A percentile compares a stretch with the other conserved stretches of the same genome.
These are phyloP conservation scores for Eudemis profundana DNA, from an alignment of 2,888 invertebrate genomes.

Conservation along the genomic window DNA sequence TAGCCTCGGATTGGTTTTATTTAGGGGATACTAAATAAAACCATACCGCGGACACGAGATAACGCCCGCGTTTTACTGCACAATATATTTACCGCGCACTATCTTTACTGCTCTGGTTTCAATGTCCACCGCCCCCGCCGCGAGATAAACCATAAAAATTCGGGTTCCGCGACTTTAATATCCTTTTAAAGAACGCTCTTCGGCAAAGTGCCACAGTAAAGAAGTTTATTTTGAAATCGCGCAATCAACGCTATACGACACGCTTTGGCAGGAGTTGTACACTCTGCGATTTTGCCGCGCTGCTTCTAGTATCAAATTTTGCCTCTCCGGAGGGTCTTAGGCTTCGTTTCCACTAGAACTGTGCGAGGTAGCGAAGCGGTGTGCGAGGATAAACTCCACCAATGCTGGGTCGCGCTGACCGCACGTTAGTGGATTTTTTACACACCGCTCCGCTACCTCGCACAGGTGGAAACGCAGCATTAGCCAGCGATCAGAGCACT, in stretches of 20 bases:
- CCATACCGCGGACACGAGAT: background rate
- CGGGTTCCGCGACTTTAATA: slow-evolving; percentile 12
- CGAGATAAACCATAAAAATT: slow-evolving; percentile 8
- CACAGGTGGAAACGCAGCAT: too few relatives aligned
- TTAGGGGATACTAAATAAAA: background rate
- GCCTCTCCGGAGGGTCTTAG: too few relatives aligned
- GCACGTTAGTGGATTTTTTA: too few relatives aligned
- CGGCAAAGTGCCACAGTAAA: slow-evolving; percentile 12
- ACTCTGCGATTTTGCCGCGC: too few relatives aligned
- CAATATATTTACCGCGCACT: slow-evolving; percentile 1
- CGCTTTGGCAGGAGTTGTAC: background rate
- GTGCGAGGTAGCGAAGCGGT: too few relatives aligned
- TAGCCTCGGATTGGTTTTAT: background rate
- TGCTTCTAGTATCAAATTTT: too few relatives aligned
- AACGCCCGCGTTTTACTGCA: background rate
- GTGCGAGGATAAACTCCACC: too few relatives aligned
- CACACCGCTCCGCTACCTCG: too few relatives aligned
- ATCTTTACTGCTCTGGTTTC: slow-evolving; percentile 16
- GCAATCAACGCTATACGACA: slow-evolving; percentile 7
- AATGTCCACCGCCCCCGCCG: background rate
- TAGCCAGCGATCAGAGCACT: too few relatives aligned
- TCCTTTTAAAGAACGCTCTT: slow-evolving; percentile 12
- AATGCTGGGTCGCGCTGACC: too few relatives aligned
- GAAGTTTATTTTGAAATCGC: slow-evolving; percentile 29
- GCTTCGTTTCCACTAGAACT: too few relatives aligned